Evolutionary conservation across 2,888 invertebrate genomes (phyloP).

Genomic region (Cybosia mesomella): DNA sequence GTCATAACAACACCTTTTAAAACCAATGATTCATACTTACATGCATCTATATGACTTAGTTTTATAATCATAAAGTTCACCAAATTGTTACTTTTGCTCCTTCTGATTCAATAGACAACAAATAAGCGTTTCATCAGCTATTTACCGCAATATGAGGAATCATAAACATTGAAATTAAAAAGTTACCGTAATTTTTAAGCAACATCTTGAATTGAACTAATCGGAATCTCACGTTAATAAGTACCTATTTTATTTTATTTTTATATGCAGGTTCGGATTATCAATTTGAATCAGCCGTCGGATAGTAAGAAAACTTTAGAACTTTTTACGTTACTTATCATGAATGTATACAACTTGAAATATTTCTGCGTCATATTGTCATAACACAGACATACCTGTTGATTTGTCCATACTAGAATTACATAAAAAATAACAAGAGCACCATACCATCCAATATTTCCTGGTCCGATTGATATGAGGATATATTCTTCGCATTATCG

Average conservation of each 20-base stretch:
- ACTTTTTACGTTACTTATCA: constrained; percentile 35
- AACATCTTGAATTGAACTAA: background rate
- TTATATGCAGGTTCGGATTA: background rate
- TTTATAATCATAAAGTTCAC: constrained; percentile 2
- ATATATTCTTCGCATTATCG: constrained; percentile 80
- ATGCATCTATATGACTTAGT: background rate
- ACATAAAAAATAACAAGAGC: constrained; percentile 42
- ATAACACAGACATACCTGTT: constrained; percentile 54
- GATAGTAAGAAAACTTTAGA: constrained; percentile 11
- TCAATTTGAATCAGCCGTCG: background rate
- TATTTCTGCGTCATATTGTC: constrained; percentile 57
- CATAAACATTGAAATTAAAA: background rate
- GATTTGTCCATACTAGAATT: constrained; percentile 57
- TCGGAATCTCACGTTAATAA: background rate
- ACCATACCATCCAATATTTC: constrained; percentile 82
- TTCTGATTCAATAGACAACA: background rate
- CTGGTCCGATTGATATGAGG: constrained; percentile 82
- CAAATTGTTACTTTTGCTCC: background rate
- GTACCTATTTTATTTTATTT: background rate
- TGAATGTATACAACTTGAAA: constrained; percentile 36
- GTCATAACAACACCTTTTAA: constrained; percentile 25
- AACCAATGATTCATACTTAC: constrained; percentile 22
- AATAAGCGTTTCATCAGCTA: background rate
- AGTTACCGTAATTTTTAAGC: background rate
- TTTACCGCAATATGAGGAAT: background rate